Evolutionary conservation across 2,888 invertebrate species (phyloP), one percentile per base, ranked within the genome.

Genomic region (Drosophila nigritarsus): DNA sequence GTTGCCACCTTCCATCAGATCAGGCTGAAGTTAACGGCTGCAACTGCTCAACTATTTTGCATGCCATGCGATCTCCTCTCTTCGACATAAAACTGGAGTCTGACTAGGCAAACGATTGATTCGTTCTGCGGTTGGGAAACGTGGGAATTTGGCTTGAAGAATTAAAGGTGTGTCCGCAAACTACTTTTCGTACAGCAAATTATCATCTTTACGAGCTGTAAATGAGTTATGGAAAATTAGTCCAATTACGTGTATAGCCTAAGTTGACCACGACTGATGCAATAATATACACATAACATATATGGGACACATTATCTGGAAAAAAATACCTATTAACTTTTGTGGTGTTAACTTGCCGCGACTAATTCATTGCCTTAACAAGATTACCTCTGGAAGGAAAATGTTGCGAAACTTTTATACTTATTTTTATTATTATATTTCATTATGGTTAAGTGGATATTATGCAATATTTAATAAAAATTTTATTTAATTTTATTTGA

Each of bases 141-240:
- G 90, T 90, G 90, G 91, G 90, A 91, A 91, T 85, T 76, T 65
- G 80, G 75, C 80, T 78, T 78, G 79, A 64, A 75, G 66, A 86
- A 82, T 82, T 75, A 82, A 83, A 87, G 89, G 91, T 85, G 91
- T 90, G 89, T 67, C 81, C 49, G 78, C 80, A 89, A 73, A 86
- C 89, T 78, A 88, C 73, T 78, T 80, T 79, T 61, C 73, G 68
- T 79, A 73, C 58, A 45, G 38, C 67, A 79, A 83, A 88, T 90
- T 74, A 77, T 82, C 71, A 73, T 87, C 67, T 76, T 89, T 87
- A 89, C 66, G 61, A 68, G 69, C 72, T 75, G 86, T 70, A 76
- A 89, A 87, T 77, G 79, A 82, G 80, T 70, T 82, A 75, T 82
- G 85, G 59, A 66, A 81, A 85, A 83, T 82, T 59, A 61, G 61